Evolutionary conservation across 2,797 vertebrate genomes (phyloP), one percentile per base, ranked within the genome.

Genomic region (Intellagama lesueurii): DNA sequence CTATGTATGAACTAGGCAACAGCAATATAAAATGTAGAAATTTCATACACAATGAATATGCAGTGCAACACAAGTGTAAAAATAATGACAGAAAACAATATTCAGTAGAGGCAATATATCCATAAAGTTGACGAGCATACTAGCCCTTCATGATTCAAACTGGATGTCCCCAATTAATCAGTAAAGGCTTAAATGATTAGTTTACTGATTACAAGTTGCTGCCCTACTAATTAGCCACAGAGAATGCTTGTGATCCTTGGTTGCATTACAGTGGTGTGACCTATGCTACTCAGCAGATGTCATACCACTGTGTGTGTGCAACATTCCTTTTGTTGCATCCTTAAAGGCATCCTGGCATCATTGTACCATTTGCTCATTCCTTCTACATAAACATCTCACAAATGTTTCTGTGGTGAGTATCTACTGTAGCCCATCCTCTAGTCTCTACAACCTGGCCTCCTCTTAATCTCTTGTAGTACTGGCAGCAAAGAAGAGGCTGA

Each of bases 381-480:
- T 1, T 30, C 0, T 56, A 49, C 12, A 9, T 7, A 17, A 64
- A 8, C 17, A 32, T 16, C 47, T 32, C 32, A 0, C 0, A 0
- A 40, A 17, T 6, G 86, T 47, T 30, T 17, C 44, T 40, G 26
- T 14, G 40, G 17, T 49, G 85, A 26, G 17, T n/a, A 68, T 56
- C 22, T 4, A 7, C 19, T 79, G 56, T 35, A 26, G 35, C 69
- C 40, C 26, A 11, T 30, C 66, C 30, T 7, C n/a, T 19, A 56
- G 30, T 75, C 87, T 52, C 72, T 40, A 26, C 4, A 75, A 17
- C 8, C 44, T 70, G 24, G 2, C 11, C 28, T 66, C 56, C 11
- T 19, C 4, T 40, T 47, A 28, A 47, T 0, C 0, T 44, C 72
- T 0, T 0, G 0, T 2, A 56, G 40, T 32, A 1, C 1, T 89